Percentiles rank a stretch among this genome's conserved stretches.
These are phyloP conservation scores for Leucoptera coffeella DNA, from an alignment of 2,888 invertebrate species.

Conservation along the genomic window DNA sequence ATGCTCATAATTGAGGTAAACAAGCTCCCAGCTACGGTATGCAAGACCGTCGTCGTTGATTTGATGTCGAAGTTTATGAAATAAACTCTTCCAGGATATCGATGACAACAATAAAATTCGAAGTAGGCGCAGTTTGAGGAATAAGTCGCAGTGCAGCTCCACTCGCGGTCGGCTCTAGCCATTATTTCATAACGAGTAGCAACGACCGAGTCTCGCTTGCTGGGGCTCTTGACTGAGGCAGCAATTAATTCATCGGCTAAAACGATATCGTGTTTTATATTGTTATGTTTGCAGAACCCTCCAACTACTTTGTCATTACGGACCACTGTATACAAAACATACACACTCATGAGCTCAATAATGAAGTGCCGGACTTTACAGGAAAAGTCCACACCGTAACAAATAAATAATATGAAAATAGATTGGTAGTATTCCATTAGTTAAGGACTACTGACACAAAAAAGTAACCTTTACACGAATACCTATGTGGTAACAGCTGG, in stretches of 20 bases:
- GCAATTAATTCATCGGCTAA: slow-evolving; percentile 48
- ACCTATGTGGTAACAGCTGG: slow-evolving; percentile 41
- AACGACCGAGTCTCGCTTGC: slow-evolving; percentile 21
- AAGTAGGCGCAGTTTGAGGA: slow-evolving; percentile 13
- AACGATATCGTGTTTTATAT: slow-evolving; percentile 47
- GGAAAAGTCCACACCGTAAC: too few species aligned
- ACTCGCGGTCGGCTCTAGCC: slow-evolving; percentile 26
- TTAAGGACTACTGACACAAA: slow-evolving; percentile 18
- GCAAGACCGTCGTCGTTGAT: too few species aligned
- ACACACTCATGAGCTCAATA: too few species aligned
- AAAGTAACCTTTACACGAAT: slow-evolving; percentile 15
- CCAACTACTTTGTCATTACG: slow-evolving; percentile 38
- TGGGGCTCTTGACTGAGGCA: background rate
- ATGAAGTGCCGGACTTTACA: too few species aligned
- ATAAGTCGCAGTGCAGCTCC: slow-evolving; percentile 18
- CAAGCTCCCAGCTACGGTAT: too few species aligned
- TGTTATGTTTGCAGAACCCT: slow-evolving; percentile 47
- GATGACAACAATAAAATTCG: slow-evolving; percentile 22
- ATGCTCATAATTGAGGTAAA: too few species aligned
- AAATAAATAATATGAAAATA: too few species aligned
- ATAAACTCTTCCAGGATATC: too few species aligned
- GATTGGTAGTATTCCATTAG: too few species aligned
- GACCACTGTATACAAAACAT: too few species aligned
- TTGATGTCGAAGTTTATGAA: too few species aligned
- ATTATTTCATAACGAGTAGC: slow-evolving; percentile 45